Base-by-base conservation (phyloP, 1,140 invertebrate genomes). In the Leucophenga varia region DNA sequence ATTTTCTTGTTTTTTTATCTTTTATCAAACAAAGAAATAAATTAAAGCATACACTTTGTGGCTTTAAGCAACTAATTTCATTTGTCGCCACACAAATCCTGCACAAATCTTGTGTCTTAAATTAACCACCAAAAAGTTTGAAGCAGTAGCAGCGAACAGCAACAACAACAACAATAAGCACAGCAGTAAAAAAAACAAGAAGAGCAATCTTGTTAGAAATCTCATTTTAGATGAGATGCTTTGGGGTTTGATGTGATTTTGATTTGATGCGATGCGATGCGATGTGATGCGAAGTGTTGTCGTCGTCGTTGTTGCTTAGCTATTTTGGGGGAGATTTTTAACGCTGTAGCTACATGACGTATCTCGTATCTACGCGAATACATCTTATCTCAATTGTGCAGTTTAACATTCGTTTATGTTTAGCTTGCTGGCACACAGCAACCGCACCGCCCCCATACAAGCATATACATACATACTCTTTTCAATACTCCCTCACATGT, bases 341-440 rank as follows among this genome's bases (percentile, higher is more conserved):
- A 25, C 22, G 22, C 5, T 10, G 10, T 14, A 3, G 12, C 12
- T 65, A 65, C 64, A 68, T 67, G 64, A 59, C 64, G 68, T 67
- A 67, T 67, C 64, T 67, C 63, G 64, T 65, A 65, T 65, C 63
- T 63, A 47, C 40, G 53, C 50, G 14, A 18, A 38, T 55, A 47
- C 59, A 67, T 69, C 64, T 69, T 70, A 69, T 69, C 64, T 70
- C 61, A 69, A 70, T 69, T 69, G 64, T 55, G 61, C 53, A 59
- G 43, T 45, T 45, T 43, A 34, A 34, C 32, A 34, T 34, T 10
- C 32, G 32, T 34, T 34, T 34, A 25, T 25, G 22, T 25, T 25
- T n/a, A n/a, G 22, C 5, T 25, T 6, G 22, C 5, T 25, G 22
- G 22, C 22, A 25, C 22, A 6, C 5, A 25, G n/a, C n/a, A n/a